Percentiles rank a stretch among this genome's conserved stretches.
Conservation (phyloP, 1,140 invertebrate genomes). For the Nebria ingens region DNA sequence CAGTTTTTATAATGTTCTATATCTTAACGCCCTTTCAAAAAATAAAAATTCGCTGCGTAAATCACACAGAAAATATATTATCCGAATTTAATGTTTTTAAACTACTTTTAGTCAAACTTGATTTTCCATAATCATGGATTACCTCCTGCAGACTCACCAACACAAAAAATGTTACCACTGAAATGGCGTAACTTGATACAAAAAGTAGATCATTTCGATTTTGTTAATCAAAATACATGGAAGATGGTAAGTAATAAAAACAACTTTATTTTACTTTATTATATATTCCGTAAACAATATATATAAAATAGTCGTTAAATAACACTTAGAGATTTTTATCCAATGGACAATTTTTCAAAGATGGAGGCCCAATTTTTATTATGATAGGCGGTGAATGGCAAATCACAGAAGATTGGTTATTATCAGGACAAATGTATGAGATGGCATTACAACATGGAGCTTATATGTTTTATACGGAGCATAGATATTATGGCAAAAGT, state of each 20-base stretch:
- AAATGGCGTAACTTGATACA: conserved; percentile 39
- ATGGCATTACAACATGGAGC: conserved; percentile 47
- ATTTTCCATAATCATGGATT: background rate
- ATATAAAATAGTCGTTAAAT: no score
- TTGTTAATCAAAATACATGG: conserved; percentile 48
- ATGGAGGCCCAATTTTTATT: conserved; percentile 52
- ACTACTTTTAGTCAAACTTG: no score
- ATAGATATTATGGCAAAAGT: conserved; percentile 73
- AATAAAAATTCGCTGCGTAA: no score
- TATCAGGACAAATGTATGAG: conserved; percentile 41
- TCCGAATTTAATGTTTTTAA: no score
- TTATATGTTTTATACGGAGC: conserved; percentile 57
- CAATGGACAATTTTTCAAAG: conserved; percentile 14
- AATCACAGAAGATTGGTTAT: conserved; percentile 36
- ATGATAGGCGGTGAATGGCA: conserved; percentile 59
- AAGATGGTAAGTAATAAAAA: conserved; percentile 45
- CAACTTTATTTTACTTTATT: no score
- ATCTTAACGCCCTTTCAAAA: no score
- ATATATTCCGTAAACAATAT: no score
- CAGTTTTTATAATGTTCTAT: no score
- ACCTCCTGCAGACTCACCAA: background rate
- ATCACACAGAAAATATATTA: no score
- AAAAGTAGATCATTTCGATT: conserved; percentile 60
- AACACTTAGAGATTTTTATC: conserved; percentile 28
- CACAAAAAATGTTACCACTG: background rate